Conservation (phyloP, 2,113 vertebrate genomes). For the Lepisosteus oculatus region DNA sequence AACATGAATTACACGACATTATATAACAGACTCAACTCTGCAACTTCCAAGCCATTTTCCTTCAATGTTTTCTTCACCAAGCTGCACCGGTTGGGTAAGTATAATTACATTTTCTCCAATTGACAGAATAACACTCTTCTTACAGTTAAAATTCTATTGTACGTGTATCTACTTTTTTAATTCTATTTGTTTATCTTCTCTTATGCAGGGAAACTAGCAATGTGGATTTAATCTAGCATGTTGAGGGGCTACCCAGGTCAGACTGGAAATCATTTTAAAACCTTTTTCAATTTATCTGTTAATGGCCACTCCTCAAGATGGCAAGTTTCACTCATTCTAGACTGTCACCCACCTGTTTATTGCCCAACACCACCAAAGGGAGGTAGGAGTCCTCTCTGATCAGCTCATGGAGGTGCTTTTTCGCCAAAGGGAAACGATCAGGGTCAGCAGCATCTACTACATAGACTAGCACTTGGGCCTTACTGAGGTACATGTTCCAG, state of each 20-base stretch:
- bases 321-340: conserved; percentile 19
- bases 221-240: no score
- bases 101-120: background rate
- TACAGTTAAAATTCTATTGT: background rate
- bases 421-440: conserved; percentile 74
- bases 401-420: conserved; percentile 76
- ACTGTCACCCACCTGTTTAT: conserved; percentile 84
- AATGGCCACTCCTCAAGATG: conserved; percentile 4
- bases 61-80: background rate
- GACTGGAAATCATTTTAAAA: no score
- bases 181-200: no score
- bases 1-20: background rate
- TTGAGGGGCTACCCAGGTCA: no score
- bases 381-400: conserved; percentile 65
- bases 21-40: no score
- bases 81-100: background rate
- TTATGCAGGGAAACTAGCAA: no score
- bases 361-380: conserved; percentile 85
- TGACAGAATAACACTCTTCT: background rate
- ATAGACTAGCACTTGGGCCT: conserved; percentile 77
- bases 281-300: conserved; percentile 2
- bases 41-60: background rate
- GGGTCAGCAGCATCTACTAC: conserved; percentile 84
- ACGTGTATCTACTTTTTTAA: no score
- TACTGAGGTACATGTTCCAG: conserved; percentile 79